Percentiles rank a stretch among this genome's conserved stretches.
Conservation (phyloP, 2,888 invertebrate species). For the Cyaniris semiargus region DNA sequence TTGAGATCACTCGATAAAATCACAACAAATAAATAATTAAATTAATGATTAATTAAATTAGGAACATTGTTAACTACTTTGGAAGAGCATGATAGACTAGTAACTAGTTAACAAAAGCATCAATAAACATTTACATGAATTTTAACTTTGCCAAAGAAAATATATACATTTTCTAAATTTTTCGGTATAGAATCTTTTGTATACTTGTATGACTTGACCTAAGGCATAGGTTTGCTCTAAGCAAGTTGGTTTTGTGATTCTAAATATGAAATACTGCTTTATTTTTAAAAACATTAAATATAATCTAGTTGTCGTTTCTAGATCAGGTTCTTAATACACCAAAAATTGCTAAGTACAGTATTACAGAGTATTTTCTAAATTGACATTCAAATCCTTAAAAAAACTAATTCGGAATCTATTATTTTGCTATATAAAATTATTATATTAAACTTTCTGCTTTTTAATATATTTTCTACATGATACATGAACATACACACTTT, state of each 20-base stretch:
- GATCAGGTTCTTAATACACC: not conserved
- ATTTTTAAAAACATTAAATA: not conserved
- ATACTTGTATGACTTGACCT: not conserved
- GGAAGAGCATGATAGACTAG: not conserved
- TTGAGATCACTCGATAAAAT: conserved; percentile 4
- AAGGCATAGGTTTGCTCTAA: not conserved
- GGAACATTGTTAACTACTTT: not conserved
- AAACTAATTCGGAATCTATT: not conserved
- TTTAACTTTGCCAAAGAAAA: not conserved
- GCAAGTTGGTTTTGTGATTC: not conserved
- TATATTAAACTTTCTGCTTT: not conserved
- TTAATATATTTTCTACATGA: not conserved
- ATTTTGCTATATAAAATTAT: not conserved
- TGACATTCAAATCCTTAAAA: not conserved
- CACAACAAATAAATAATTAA: not conserved
- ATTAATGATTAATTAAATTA: not conserved
- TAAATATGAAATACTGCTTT: not conserved
- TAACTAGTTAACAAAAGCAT: not conserved
- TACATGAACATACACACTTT: too few species aligned
- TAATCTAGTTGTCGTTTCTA: not conserved
- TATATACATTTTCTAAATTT: not conserved
- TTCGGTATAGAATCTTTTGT: not conserved
- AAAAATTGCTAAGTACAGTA: not conserved
- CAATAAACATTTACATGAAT: not conserved
- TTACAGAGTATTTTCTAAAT: not conserved